Evolutionary conservation across 1,140 invertebrate genomes (phyloP).

Genomic region (Oedothorax gibbosus): DNA sequence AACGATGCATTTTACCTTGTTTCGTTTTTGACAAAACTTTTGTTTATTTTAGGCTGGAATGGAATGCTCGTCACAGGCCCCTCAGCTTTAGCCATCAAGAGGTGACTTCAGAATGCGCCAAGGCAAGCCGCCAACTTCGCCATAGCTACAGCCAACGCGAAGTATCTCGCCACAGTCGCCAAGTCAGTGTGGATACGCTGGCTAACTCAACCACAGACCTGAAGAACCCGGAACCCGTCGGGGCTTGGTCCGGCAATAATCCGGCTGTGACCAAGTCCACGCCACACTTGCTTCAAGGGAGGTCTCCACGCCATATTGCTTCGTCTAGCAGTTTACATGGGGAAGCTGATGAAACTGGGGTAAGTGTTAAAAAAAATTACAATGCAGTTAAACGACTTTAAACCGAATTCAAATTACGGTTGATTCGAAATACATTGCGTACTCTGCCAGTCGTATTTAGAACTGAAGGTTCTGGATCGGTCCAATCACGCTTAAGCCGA

Average conservation of each 20-base stretch:
- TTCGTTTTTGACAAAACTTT: background rate
- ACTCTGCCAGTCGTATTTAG: too few species aligned
- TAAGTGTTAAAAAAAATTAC: background rate
- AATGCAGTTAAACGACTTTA: too few species aligned
- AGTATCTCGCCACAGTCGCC: slow-evolving; percentile 42
- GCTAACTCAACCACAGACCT: slow-evolving; percentile 25
- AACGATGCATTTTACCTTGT: too few species aligned
- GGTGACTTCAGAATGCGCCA: slow-evolving; percentile 31
- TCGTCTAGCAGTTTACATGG: slow-evolving; percentile 35
- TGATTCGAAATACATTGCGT: too few species aligned
- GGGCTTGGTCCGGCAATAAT: slow-evolving; percentile 6
- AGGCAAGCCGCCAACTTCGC: slow-evolving; percentile 40
- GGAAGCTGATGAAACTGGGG: slow-evolving; percentile 22
- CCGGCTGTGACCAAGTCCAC: slow-evolving; percentile 33
- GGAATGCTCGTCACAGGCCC: slow-evolving; percentile 48
- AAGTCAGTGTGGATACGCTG: slow-evolving; percentile 31
- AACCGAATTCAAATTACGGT: too few species aligned
- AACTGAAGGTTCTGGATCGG: too few species aligned
- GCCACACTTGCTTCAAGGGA: slow-evolving; percentile 7
- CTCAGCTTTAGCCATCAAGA: slow-evolving; percentile 58
- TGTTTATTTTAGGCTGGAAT: slow-evolving; percentile 39
- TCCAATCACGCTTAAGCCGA: too few species aligned
- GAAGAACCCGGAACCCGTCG: slow-evolving; percentile 34
- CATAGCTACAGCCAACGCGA: slow-evolving; percentile 58
- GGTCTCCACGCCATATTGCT: background rate